Evolutionary conservation across 1,140 invertebrate genomes (phyloP).

Genomic region (Hyposmocoma kahamanoa): DNA sequence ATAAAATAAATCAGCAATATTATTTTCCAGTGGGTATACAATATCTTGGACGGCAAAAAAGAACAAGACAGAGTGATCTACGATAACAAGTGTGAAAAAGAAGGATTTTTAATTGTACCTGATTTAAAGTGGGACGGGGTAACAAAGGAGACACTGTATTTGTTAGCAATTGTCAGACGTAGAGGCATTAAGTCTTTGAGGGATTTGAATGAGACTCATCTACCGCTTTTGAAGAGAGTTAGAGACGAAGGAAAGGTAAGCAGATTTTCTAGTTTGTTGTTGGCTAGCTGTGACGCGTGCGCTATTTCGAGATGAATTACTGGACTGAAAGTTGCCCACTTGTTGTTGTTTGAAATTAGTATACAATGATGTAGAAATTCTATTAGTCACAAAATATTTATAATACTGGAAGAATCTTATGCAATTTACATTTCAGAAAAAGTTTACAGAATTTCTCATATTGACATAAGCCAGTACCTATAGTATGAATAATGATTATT

Average conservation of each 20-base stretch:
- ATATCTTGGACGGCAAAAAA: slow-evolving; percentile 93
- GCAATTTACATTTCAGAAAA: no score
- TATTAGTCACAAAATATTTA: no score
- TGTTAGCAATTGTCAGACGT: slow-evolving; percentile 86
- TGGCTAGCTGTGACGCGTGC: no score
- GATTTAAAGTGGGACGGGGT: slow-evolving; percentile 96
- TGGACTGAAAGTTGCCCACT: no score
- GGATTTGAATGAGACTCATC: slow-evolving; percentile 84
- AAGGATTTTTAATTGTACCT: slow-evolving; percentile 91
- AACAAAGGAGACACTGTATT: slow-evolving; percentile 84
- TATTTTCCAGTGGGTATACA: slow-evolving; percentile 93
- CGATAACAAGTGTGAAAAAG: slow-evolving; percentile 85
- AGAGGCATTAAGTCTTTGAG: slow-evolving; percentile 87
- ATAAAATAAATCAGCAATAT: slow-evolving; percentile 1
- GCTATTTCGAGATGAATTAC: no score
- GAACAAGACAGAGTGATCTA: slow-evolving; percentile 90
- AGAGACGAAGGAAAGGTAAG: slow-evolving; percentile 80
- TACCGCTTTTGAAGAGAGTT: slow-evolving; percentile 90
- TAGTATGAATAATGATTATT: no score
- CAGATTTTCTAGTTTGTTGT: no score
- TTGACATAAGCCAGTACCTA: no score
- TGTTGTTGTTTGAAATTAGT: no score
- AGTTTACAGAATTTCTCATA: no score
- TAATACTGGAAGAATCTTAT: no score
- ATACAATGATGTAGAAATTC: no score